Evolutionary conservation across 2,113 vertebrate species (phyloP), one percentile per base, ranked within the genome.

Genomic region (Cyprinodon variegatus): DNA sequence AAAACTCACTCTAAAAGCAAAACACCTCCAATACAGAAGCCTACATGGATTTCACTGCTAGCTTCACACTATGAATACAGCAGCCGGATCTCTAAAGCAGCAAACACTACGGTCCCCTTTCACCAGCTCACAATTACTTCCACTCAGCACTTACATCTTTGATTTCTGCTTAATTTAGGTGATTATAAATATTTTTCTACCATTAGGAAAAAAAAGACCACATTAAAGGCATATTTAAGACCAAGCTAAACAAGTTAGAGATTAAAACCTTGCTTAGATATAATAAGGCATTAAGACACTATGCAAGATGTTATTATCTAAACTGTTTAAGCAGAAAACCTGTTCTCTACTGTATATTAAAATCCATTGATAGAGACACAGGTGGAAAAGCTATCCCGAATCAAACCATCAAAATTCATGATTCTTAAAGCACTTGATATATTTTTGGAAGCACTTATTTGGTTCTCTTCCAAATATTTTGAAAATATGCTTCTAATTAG

Each of bases 61-160:
- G 53, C 68, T 80, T 85, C 38, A 78, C 14, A 46, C 60, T 65
- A 83, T 59, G 79, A 46, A 81, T 63, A 68, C 82, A 89, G 75
- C 81, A 87, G 83, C 83, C 62, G 65, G 61, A 80, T 84, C 81
- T 81, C 83, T 76, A 82, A 84, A 82, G 79, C 83, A 78, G 77
- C 68, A 65, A 76, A 39, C 20, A 48, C 36, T 40, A 76, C 59
- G 60, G 36, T 65, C 38, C 85, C 80, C 68, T 66, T 64, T 48
- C 72, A 83, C 78, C 84, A 77, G 75, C 61, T 68, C 38, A 69
- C 62, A 78, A 72, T 41, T 1, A 80, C 37, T 22, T 61, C 41
- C 12, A 70, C 48, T 71, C 36, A 72, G 69, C 77, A 63, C 64
- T 68, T 45, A n/a, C 41, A 65, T 78, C 71, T 50, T 71, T 82